phyloP scores from a whole-genome alignment of 2,888 invertebrate genomes.

The Exocentrus adspersus region DNA sequence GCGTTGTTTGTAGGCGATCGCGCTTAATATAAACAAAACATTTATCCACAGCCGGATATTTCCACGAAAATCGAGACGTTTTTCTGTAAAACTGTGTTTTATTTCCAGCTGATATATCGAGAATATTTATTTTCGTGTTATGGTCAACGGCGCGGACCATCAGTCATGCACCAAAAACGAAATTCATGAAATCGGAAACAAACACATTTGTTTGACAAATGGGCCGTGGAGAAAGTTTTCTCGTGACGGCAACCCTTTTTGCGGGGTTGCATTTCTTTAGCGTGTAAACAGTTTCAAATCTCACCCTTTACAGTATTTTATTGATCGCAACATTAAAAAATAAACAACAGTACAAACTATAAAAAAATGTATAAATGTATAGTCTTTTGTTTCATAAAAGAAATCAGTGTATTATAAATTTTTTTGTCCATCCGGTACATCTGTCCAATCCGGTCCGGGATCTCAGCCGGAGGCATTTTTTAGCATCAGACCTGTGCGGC shows the following conservation, averaged over 20 bases:
- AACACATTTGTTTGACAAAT: slow-evolving; percentile 1
- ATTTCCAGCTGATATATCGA: not conserved
- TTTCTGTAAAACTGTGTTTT: not conserved
- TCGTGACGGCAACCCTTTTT: not conserved
- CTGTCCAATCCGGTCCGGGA: not conserved
- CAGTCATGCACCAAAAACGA: not conserved
- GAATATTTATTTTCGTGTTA: not conserved
- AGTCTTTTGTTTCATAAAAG: no score
- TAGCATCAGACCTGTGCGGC: slow-evolving; percentile 31
- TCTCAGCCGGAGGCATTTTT: slow-evolving; percentile 27
- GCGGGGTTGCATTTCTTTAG: not conserved
- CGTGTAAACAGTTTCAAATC: no score
- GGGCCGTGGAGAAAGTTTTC: not conserved
- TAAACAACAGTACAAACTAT: no score
- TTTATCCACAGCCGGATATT: not conserved
- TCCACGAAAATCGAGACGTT: not conserved
- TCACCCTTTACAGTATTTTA: no score
- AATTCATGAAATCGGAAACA: not conserved
- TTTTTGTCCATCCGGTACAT: slow-evolving; percentile 14
- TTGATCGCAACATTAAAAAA: no score
- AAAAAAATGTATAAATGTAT: no score
- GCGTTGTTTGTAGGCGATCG: not conserved
- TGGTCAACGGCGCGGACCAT: not conserved
- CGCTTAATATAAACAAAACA: not conserved
- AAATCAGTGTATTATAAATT: no score